A percentile compares a stretch with the other conserved stretches of the same genome.
phyloP scores from a whole-genome alignment of 2,113 vertebrate genomes.

The Lipophrys pholis region DNA sequence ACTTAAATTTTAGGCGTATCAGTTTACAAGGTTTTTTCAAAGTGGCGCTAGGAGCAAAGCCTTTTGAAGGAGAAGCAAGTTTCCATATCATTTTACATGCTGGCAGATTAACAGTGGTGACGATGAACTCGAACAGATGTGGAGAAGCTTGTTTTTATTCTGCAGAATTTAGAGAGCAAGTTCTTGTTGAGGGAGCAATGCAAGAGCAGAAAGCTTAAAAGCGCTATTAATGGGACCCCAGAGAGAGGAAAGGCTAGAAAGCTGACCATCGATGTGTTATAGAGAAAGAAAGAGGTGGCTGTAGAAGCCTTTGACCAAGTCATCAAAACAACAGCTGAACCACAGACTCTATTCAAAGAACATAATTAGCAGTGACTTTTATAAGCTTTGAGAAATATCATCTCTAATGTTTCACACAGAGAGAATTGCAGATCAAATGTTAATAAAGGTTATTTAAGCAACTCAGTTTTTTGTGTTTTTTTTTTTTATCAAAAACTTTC shows the following conservation, averaged over 20 bases:
- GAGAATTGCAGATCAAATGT: conserved; percentile 7
- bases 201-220: not conserved
- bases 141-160: no score
- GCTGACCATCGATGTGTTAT: not conserved
- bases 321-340: not conserved
- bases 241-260: not conserved
- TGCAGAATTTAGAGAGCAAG: no score
- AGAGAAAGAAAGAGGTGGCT: not conserved
- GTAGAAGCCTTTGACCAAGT: not conserved
- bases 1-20: no score
- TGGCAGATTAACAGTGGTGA: no score
- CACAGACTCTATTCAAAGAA: not conserved
- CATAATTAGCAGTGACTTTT: not conserved
- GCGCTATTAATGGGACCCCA: not conserved
- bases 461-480: no score
- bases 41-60: no score
- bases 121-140: no score
- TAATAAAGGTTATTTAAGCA: conserved; percentile 20
- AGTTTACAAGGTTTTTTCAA: no score
- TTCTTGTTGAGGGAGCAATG: no score
- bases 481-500: conserved; percentile 11
- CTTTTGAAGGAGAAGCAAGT: no score
- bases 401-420: not conserved
- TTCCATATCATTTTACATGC: no score
- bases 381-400: not conserved